These are phyloP conservation scores for Sebastes itinus DNA, from an alignment of 2,797 vertebrate genomes.

Conservation along the genomic window DNA sequence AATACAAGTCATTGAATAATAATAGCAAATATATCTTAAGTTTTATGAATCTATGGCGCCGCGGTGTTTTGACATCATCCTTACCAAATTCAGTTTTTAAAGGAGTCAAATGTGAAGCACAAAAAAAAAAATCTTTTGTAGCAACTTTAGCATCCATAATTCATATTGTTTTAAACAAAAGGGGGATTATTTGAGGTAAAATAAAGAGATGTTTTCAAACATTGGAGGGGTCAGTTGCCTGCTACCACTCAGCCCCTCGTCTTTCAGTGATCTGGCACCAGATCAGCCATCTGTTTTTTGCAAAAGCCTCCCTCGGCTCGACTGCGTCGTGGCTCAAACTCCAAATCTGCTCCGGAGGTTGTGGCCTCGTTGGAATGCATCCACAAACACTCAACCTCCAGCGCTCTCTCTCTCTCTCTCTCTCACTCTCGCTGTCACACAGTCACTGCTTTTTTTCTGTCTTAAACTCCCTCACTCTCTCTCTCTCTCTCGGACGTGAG, in stretches of 20 bases:
- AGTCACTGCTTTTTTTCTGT: slow-evolving; percentile 2
- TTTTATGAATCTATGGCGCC: slow-evolving; percentile 65
- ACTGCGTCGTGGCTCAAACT: slow-evolving; percentile 21
- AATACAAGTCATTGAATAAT: slow-evolving; percentile 29
- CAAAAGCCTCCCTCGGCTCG: not conserved
- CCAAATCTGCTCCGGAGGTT: slow-evolving; percentile 52
- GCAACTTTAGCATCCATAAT: slow-evolving; percentile 12
- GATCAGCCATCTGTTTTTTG: slow-evolving; percentile 32
- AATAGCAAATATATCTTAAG: slow-evolving; percentile 46
- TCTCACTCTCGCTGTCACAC: not conserved
- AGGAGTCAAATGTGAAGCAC: not conserved
- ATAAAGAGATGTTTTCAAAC: slow-evolving; percentile 42
- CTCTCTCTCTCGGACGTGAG: not conserved
- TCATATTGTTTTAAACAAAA: slow-evolving; percentile 43
- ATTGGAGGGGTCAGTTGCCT: slow-evolving; percentile 33
- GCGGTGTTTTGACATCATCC: slow-evolving; percentile 57
- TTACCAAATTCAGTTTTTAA: slow-evolving; percentile 21
- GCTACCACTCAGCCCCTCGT: slow-evolving; percentile 22
- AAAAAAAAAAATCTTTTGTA: slow-evolving; percentile 8
- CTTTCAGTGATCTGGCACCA: slow-evolving; percentile 44
- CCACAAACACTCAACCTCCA: slow-evolving; percentile 47
- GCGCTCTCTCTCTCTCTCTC: not conserved
- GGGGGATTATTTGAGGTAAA: slow-evolving; percentile 24
- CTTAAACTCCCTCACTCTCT: not conserved
- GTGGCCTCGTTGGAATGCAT: slow-evolving; percentile 58